Conservation (phyloP, 2,113 vertebrate species). For the Astur gentilis region DNA sequence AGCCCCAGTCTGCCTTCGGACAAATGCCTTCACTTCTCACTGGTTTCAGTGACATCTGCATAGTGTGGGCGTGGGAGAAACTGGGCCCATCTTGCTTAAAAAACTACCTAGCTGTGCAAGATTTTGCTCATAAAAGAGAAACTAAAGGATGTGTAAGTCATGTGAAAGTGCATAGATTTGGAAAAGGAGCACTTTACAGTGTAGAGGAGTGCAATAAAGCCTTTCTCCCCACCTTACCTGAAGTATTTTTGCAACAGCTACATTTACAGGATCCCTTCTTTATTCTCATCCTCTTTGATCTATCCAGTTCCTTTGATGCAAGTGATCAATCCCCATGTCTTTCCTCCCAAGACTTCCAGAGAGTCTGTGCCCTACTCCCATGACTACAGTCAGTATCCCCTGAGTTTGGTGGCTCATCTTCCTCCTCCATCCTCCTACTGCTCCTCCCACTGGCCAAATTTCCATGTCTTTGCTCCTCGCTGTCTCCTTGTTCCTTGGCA, state of each 20-base stretch:
- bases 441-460: background rate
- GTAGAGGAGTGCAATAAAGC: background rate
- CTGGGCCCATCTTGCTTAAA: background rate
- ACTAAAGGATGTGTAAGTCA: background rate
- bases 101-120: background rate
- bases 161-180: background rate
- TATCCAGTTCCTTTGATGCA: background rate
- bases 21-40: background rate
- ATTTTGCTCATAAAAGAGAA: background rate
- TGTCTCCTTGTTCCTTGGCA: background rate
- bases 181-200: background rate
- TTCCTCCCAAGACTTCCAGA: background rate
- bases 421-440: background rate
- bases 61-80: background rate
- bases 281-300: slow-evolving; percentile 22
- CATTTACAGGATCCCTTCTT: background rate
- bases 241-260: slow-evolving; percentile 7
- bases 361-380: background rate
- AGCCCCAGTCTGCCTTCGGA: background rate
- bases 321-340: background rate
- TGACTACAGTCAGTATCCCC: background rate
- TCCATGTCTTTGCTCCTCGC: background rate
- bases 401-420: background rate
- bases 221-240: background rate
- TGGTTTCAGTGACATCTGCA: background rate